Evolutionary conservation across 1,140 invertebrate genomes (phyloP).

Genomic region (Nylanderia fulva): DNA sequence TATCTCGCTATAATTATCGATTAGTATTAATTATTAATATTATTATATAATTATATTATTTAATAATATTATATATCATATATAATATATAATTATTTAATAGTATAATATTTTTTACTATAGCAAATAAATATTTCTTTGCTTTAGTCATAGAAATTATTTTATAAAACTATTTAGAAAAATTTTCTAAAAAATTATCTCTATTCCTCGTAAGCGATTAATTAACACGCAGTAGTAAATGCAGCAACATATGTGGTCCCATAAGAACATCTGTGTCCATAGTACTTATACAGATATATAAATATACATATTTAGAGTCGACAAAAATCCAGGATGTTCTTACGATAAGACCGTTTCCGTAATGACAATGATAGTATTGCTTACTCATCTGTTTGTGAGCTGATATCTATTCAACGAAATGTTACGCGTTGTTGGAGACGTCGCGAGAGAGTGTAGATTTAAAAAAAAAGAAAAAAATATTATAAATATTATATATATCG

Average conservation of each 20-base stretch:
- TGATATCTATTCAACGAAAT: background rate
- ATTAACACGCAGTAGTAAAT: background rate
- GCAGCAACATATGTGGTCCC: background rate
- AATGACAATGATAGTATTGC: conserved; percentile 40
- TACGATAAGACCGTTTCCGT: conserved; percentile 69
- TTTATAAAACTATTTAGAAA: background rate
- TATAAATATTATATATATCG: background rate
- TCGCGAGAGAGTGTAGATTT: background rate
- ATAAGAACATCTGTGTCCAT: background rate
- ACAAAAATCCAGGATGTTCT: conserved; percentile 65
- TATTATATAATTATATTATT: no score
- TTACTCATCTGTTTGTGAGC: conserved; percentile 48
- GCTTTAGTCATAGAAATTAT: background rate
- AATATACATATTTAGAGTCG: background rate
- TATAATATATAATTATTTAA: no score
- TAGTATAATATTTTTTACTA: no score
- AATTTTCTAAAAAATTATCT: background rate
- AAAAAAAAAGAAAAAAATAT: background rate
- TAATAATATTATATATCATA: no score
- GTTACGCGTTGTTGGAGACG: background rate
- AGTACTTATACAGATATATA: background rate
- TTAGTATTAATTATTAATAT: no score
- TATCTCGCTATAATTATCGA: background rate
- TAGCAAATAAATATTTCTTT: background rate
- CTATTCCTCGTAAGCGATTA: background rate